Base-by-base conservation (phyloP, 2,797 vertebrate genomes). In the Melanotaenia trifasciata region DNA sequence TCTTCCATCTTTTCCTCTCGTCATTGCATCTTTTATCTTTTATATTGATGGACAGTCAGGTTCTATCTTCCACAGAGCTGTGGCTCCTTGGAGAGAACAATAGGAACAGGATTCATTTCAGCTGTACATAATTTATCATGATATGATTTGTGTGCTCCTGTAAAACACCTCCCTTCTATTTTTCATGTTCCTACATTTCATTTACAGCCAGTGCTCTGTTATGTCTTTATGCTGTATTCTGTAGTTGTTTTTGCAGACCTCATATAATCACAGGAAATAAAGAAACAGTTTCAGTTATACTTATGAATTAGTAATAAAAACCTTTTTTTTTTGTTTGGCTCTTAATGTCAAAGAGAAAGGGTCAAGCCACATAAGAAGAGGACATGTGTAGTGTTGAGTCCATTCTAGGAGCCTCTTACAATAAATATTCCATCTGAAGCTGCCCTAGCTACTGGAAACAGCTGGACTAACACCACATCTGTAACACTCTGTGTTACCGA, bases 381-480 rank as follows among this genome's bases (percentile, higher is more conserved):
- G 45, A 20, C 13, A 45, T 45, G 20, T 45, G 16, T 18, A 45
- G 43, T 6, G 18, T 47, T 47, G 13, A 77, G 85, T 80, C 70
- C 54, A 72, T 88, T 89, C 83, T 86, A 68, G 57, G 72, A 79
- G 65, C 64, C 73, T 70, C 67, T 18, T 14, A 3, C 81, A 87
- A 87, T 79, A 78, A 84, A 83, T 79, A 88, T 90, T 91, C 87
- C 68, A 86, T 84, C 83, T 83, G 85, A 84, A 87, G 84, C 81
- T 78, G 80, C 78, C 88, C 67, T 76, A 70, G 66, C 72, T 85
- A 72, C 79, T 47, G 65, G 76, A 72, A 72, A 76, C 72, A 58
- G 64, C 47, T 47, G 69, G 56, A 43, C 43, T 20, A 20, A 20
- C 43, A 40, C 69, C 26, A 77, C 45, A 72, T 81, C 67, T 84